A percentile compares a stretch with the other conserved stretches of the same genome.
phyloP scores from a whole-genome alignment of 2,113 vertebrate genomes.

The Chaetops frenatus region DNA sequence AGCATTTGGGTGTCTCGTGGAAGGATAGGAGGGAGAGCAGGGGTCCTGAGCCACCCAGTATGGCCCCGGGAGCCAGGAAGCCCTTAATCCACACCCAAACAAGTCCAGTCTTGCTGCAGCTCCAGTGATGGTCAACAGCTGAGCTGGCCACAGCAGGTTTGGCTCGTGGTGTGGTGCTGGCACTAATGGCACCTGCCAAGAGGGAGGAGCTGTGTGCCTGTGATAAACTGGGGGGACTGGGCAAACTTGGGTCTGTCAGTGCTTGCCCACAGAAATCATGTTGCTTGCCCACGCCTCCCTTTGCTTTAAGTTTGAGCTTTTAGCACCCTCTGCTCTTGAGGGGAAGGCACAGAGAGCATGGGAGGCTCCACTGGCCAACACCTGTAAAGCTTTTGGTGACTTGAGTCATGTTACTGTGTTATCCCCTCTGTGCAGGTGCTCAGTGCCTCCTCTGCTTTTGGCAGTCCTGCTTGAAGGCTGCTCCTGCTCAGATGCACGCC shows the following conservation, averaged over 20 bases:
- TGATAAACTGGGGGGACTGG: not conserved
- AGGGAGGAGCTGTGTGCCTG: not conserved
- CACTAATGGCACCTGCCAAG: not conserved
- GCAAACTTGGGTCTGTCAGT: not conserved
- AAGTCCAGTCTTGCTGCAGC: not conserved
- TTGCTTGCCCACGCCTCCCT: not conserved
- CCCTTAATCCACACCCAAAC: not conserved
- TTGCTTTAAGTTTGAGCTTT: not conserved
- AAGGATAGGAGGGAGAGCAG: not conserved
- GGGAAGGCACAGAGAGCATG: not conserved
- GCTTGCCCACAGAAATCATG: not conserved
- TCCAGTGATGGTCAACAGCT: not conserved
- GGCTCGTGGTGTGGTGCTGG: not conserved
- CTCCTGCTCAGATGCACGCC: not conserved
- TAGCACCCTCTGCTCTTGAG: not conserved
- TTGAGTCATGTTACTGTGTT: not conserved
- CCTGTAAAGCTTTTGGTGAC: not conserved
- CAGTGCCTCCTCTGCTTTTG: not conserved
- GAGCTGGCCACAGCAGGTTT: not conserved
- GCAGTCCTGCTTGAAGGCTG: not conserved
- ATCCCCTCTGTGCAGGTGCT: not conserved
- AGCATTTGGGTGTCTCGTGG: rapidly evolving
- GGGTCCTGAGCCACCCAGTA: not conserved
- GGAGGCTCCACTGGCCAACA: not conserved
- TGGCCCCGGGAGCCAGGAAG: rapidly evolving